These are phyloP conservation scores for Pheosia gnoma DNA, from an alignment of 2,888 invertebrate species.

Conservation along the genomic window DNA sequence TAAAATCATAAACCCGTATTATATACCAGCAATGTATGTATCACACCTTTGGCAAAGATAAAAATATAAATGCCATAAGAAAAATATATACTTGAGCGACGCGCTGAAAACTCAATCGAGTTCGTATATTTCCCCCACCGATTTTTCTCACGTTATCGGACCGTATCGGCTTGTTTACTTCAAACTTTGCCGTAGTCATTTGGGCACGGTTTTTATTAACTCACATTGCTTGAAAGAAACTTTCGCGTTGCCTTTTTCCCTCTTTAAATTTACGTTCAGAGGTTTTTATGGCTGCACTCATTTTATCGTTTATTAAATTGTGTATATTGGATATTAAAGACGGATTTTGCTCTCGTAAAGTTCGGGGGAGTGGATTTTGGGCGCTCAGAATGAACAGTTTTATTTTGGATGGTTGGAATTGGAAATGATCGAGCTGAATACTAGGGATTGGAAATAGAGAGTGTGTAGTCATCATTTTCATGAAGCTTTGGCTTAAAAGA, in stretches of 20 bases:
- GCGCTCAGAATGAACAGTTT: slow-evolving; percentile 18
- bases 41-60: too few species aligned
- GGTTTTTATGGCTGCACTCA: slow-evolving; percentile 61
- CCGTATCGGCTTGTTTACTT: slow-evolving; percentile 68
- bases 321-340: slow-evolving; percentile 59
- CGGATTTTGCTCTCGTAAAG: slow-evolving; percentile 43
- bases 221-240: slow-evolving; percentile 62
- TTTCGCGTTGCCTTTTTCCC: slow-evolving; percentile 55
- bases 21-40: too few species aligned
- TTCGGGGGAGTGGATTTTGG: slow-evolving; percentile 27
- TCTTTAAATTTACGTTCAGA: slow-evolving; percentile 63
- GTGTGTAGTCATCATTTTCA: too few species aligned
- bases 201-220: slow-evolving; percentile 80
- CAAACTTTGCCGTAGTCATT: slow-evolving; percentile 71
- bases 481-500: too few species aligned
- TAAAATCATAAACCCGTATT: too few species aligned
- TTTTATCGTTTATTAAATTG: slow-evolving; percentile 72
- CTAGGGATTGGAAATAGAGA: not conserved
- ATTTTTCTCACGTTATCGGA: slow-evolving; percentile 49
- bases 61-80: not conserved
- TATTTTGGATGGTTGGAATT: slow-evolving; percentile 21
- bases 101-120: slow-evolving; percentile 4
- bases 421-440: slow-evolving; percentile 1
- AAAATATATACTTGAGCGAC: not conserved
- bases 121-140: slow-evolving; percentile 6